Evolutionary conservation across 2,797 vertebrate species (phyloP).

Genomic region (Pangasius krempfi): DNA sequence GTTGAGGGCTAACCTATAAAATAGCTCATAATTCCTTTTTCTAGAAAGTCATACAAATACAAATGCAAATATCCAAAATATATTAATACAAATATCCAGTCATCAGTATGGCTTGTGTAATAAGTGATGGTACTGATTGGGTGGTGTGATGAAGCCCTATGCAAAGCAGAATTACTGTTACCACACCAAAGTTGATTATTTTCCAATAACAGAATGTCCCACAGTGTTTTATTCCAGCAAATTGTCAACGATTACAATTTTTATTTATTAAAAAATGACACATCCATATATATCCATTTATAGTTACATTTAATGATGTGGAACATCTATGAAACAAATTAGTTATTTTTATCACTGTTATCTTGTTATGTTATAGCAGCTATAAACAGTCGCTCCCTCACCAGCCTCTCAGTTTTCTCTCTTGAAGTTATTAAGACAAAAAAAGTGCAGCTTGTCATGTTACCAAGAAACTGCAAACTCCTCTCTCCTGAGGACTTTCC

Average conservation of each 20-base stretch:
- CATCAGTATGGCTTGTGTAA: background rate
- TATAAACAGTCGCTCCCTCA: background rate
- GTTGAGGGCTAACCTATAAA: background rate
- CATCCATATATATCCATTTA: background rate
- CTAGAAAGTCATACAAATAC: background rate
- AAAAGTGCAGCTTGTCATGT: background rate
- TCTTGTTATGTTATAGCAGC: background rate
- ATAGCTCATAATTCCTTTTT: background rate
- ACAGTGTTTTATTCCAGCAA: background rate
- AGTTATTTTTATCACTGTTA: background rate
- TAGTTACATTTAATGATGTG: background rate
- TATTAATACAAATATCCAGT: background rate
- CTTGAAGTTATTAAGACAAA: background rate
- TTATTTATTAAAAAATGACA: background rate
- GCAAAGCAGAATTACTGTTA: background rate
- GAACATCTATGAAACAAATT: background rate
- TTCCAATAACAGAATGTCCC: background rate
- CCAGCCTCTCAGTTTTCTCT: background rate
- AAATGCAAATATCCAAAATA: too few species aligned
- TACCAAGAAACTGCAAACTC: background rate
- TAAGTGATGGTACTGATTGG: background rate
- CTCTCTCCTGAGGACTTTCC: background rate
- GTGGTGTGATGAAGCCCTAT: background rate
- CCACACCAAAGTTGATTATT: background rate
- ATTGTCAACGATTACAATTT: background rate